Percentiles rank a stretch among this genome's conserved stretches.
phyloP scores from a whole-genome alignment of 2,888 invertebrate genomes.

The Dynastes maya region DNA sequence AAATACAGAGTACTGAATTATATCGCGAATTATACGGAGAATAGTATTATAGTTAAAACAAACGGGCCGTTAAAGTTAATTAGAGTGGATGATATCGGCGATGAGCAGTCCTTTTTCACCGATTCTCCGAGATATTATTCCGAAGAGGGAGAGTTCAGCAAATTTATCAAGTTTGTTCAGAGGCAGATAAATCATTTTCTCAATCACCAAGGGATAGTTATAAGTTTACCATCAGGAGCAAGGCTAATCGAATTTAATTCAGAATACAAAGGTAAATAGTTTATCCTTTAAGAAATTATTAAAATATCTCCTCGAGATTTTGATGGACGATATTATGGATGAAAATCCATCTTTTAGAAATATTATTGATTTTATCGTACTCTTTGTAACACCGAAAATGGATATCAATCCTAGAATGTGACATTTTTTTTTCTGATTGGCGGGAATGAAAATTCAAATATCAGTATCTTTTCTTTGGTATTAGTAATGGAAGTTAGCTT shows the following conservation, averaged over 20 bases:
- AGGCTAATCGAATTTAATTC: conserved; percentile 56
- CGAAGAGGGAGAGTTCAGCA: conserved; percentile 61
- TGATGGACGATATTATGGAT: too few species aligned
- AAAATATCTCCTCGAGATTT: too few species aligned
- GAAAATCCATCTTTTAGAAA: too few species aligned
- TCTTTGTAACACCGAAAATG: too few species aligned
- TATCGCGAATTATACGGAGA: conserved; percentile 59
- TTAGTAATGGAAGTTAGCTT: too few species aligned
- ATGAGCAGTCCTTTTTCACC: conserved; percentile 50
- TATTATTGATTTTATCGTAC: too few species aligned
- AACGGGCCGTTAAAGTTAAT: conserved; percentile 60
- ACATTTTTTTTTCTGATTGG: too few species aligned
- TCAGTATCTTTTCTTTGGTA: too few species aligned
- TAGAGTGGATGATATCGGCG: conserved; percentile 55
- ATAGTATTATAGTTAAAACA: conserved; percentile 53
- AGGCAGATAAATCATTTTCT: conserved; percentile 61
- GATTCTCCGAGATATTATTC: conserved; percentile 55
- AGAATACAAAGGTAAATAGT: conserved; percentile 50
- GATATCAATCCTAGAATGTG: too few species aligned
- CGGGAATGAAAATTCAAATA: too few species aligned
- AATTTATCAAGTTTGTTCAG: conserved; percentile 64
- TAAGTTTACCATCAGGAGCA: conserved; percentile 62
- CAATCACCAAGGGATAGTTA: conserved; percentile 61
- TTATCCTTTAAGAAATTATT: too few species aligned
- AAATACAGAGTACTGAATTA: conserved; percentile 63